Conservation (phyloP, 2,113 vertebrate genomes). For the Tonatia bakeri region DNA sequence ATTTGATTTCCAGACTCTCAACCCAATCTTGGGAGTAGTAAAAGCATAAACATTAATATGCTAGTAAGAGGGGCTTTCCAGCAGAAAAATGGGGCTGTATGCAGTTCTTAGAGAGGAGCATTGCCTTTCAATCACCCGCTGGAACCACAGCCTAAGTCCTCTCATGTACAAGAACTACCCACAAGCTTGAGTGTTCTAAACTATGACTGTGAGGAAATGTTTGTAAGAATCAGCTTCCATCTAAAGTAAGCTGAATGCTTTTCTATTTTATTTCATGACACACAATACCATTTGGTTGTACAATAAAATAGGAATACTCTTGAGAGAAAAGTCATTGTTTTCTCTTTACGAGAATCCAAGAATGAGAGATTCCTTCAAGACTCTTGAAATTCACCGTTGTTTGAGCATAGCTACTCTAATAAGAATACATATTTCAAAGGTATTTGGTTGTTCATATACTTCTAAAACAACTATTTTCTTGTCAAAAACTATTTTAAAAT, state of each 20-base stretch:
- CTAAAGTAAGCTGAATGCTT: background rate
- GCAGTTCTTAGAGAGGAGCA: background rate
- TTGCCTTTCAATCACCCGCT: background rate
- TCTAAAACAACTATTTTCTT: background rate
- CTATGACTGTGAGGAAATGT: background rate
- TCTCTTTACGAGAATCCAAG: background rate
- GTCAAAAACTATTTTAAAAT: background rate
- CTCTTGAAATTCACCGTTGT: background rate
- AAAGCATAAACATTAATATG: background rate
- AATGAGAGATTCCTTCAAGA: background rate
- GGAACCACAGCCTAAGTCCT: background rate
- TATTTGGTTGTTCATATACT: background rate
- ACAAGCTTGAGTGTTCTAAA: background rate
- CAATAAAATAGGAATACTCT: background rate
- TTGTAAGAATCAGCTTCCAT: background rate
- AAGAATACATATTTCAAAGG: background rate
- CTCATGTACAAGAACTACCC: background rate
- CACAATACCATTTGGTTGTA: fast-evolving
- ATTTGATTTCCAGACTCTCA: conserved; percentile 9
- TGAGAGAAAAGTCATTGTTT: background rate
- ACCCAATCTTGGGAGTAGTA: background rate
- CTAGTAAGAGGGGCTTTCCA: background rate
- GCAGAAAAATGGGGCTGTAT: background rate
- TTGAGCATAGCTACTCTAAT: background rate
- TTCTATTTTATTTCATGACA: background rate